Evolutionary conservation across 2,797 vertebrate genomes (phyloP), one percentile per base, ranked within the genome.

Genomic region (Dermochelys coriacea): DNA sequence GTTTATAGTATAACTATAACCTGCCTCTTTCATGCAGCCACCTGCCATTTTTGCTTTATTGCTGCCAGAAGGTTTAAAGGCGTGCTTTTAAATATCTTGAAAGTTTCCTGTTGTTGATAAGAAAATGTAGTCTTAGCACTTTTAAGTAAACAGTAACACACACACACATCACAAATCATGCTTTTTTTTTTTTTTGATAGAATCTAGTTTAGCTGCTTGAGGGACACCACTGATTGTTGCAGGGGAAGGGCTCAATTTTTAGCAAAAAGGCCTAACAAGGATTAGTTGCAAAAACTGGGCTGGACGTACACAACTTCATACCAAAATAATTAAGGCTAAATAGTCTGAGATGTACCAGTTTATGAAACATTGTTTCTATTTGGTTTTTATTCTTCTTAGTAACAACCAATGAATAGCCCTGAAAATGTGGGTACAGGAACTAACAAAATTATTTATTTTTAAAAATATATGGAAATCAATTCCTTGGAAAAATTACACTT

Each of bases 41-140:
- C 97, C 97, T 98, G 97, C 97, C 94, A 97, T 97, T 97, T 98
- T 90, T 97, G 90, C 98, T 97, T 97, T 97, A 96, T 97, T 98
- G 92, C 84, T 89, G 95, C 90, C 95, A 95, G 96, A 94, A 97
- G 95, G 94, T 93, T 97, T 97, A 97, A 98, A 98, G 96, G 82
- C 88, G 93, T 91, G 96, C 97, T 98, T 98, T 98, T 97, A 98
- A 98, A 98, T 97, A 97, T 82, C 97, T 96, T 98, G 95, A 98
- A 98, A 98, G 97, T 97, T 98, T 98, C 93, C 94, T 96, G 97
- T 98, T 98, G 98, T 98, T 98, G 98, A 98, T 98, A 98, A 98
- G 97, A 97, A 97, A 98, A 98, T 92, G 94, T 97, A 97, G 93
- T 57, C 96, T 97, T 98, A 96, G 75, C 96, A 97, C 97, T 98